Base-by-base conservation (phyloP, 2,113 vertebrate species). In the Recurvirostra avosetta region DNA sequence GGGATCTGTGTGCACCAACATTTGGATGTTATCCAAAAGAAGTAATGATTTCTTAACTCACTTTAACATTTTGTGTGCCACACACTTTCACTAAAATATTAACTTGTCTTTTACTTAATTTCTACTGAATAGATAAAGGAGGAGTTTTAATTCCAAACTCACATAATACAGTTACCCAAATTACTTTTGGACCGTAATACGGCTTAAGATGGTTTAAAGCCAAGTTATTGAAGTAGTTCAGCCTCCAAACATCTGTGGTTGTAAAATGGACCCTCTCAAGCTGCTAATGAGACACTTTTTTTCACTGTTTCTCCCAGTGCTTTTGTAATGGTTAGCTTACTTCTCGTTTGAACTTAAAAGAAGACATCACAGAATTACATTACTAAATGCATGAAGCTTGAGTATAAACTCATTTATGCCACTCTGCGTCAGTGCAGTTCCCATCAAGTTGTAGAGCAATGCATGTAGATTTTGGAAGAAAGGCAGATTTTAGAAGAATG, bases 91-190 rank as follows among this genome's bases (percentile, higher is more conserved):
- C 43, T 80, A 1, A 70, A 78, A 36, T 52, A 22, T 34, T 84
- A 20, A 8, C 40, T 93, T 43, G 12, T 61, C 43, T 70, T 67
- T 87, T 80, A 16, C 20, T 94, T 80, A 47, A 19, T 17, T 83
- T 67, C 17, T 47, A 11, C 65, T 62, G 70, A 63, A 71, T 34
- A 66, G 63, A n/a, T 73, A 53, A 88, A 84, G 38, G 41, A 62
- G 45, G 52, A 77, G 74, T 93, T 96, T 81, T 81, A 55, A 80
- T 92, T 94, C 68, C 40, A 75, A 68, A 75, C 30, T 92, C 55
- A 30, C 65, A 26, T 96, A 94, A 90, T 86, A 36, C 76, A 65
- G 45, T 94, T 94, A 77, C 90, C 63, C 67, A 49, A 80, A 95
- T 92, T 95, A 34, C 65, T 95, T 93, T 72, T 66, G 88, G 68